These are phyloP conservation scores for Eurytoma adleriae DNA, from an alignment of 2,888 invertebrate genomes.

Conservation along the genomic window DNA sequence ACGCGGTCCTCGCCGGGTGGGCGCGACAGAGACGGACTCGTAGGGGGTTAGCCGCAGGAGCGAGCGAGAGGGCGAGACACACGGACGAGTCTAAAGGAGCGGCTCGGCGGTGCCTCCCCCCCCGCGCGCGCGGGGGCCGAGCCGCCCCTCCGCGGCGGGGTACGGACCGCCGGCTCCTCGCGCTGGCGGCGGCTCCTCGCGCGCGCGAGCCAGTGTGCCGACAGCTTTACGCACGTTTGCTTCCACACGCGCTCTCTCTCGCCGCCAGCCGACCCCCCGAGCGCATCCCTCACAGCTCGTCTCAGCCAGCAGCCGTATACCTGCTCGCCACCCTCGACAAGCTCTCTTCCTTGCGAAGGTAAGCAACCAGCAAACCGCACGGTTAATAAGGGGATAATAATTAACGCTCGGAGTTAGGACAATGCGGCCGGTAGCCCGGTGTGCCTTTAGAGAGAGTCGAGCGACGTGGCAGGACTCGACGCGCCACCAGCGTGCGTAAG, in stretches of 20 bases:
- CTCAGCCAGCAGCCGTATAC: not conserved
- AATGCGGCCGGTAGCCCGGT: not conserved
- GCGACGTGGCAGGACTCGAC: conserved; percentile 22
- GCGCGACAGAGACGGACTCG: not conserved
- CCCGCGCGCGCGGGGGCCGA: not conserved
- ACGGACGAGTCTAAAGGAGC: conserved; percentile 54
- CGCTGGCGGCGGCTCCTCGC: conserved; percentile 10
- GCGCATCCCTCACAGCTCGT: conserved; percentile 2
- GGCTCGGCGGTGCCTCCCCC: conserved; percentile 15
- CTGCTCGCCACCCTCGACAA: conserved; percentile 1
- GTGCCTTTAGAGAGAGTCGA: not conserved
- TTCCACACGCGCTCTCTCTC: conserved; percentile 12
- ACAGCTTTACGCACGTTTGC: conserved; percentile 45
- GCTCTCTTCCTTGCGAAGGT: conserved; percentile 7
- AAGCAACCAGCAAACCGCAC: not conserved
- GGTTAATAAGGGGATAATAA: not conserved
- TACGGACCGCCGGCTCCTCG: not conserved
- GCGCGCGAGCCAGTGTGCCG: conserved; percentile 52
- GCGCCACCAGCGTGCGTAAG: not conserved
- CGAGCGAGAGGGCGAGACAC: conserved; percentile 8
- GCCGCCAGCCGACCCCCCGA: conserved; percentile 8
- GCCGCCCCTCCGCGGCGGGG: conserved; percentile 21
- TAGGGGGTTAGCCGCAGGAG: too few relatives aligned
- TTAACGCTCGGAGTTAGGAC: not conserved
- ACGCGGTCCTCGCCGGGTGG: not conserved